Evolutionary conservation across 1,140 invertebrate genomes (phyloP).

Genomic region (Formica exsecta): DNA sequence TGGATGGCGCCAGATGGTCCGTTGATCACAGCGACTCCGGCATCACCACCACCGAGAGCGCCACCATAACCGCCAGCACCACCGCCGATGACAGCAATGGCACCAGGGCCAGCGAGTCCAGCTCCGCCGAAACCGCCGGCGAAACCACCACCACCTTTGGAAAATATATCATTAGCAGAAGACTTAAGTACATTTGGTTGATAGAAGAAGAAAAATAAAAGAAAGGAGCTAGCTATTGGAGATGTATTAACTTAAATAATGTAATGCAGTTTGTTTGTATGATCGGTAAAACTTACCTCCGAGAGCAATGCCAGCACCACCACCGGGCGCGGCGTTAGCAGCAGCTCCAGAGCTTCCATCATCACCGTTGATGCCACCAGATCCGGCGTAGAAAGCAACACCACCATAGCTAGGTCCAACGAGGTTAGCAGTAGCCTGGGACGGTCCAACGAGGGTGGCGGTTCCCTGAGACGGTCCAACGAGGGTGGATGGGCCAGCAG

Average conservation of each 20-base stretch:
- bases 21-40: slow-evolving; percentile 86
- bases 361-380: slow-evolving; percentile 86
- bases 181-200: background rate
- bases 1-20: slow-evolving; percentile 87
- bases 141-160: background rate
- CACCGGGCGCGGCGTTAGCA: slow-evolving; percentile 84
- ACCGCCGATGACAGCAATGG: slow-evolving; percentile 85
- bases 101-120: slow-evolving; percentile 78
- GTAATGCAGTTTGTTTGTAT: background rate
- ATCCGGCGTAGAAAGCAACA: slow-evolving; percentile 84
- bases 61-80: slow-evolving; percentile 83
- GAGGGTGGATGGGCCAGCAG: slow-evolving; percentile 85
- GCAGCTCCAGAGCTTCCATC: slow-evolving; percentile 86
- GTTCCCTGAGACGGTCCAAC: slow-evolving; percentile 85
- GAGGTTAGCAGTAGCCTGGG: slow-evolving; percentile 84
- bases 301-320: slow-evolving; percentile 69
- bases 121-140: slow-evolving; percentile 65
- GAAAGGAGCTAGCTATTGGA: background rate
- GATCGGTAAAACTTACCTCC: slow-evolving; percentile 41
- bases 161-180: background rate
- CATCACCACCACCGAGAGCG: slow-evolving; percentile 85
- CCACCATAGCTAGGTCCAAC: slow-evolving; percentile 85
- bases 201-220: background rate
- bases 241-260: background rate
- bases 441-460: slow-evolving; percentile 84